Evolutionary conservation across 2,113 vertebrate species (phyloP), one percentile per base, ranked within the genome.

Genomic region (Hiodon tergisus): DNA sequence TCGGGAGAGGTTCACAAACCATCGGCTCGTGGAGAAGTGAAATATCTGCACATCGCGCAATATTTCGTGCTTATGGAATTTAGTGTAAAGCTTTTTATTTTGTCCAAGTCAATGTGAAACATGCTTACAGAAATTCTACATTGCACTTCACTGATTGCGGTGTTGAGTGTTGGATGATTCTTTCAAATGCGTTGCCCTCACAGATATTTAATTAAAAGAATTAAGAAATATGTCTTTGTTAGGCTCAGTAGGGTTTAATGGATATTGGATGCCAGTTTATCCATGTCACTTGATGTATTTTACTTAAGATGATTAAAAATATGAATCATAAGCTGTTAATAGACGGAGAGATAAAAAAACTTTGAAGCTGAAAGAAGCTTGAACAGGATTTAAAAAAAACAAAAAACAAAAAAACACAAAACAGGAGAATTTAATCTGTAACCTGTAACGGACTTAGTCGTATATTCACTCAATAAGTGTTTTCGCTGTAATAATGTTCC

Each of bases 171-270:
- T 9, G 16, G 51, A 61, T n/a, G 53, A 54, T 58, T 11, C 54
- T 52, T 60, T 70, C 48, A 61, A 76, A 70, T 17, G 74, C 7
- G 10, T 63, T 66, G 50, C 3, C 46, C n/a, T 47, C 59, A 63
- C 57, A 53, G 52, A 17, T 77, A 69, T 75, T 67, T 81, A 66
- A 73, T 76, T 66, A 67, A 75, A 72, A 16, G 62, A 60, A 31
- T 74, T 67, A 63, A 67, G 59, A 76, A 63, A 57, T 68, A 67
- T 67, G 60, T 46, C 71, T 78, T 73, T 53, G 58, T 61, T 55
- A 61, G 69, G 69, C 65, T 77, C 76, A 75, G 51, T 16, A 17
- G 74, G 74, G 62, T 70, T 78, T 78, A 75, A 74, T 54, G 13
- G 67, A 60, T 51, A 65, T 55, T 52, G 59, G 67, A 62, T 70